These are phyloP conservation scores for Galeruca laticollis DNA, from an alignment of 2,888 invertebrate genomes.

Conservation along the genomic window DNA sequence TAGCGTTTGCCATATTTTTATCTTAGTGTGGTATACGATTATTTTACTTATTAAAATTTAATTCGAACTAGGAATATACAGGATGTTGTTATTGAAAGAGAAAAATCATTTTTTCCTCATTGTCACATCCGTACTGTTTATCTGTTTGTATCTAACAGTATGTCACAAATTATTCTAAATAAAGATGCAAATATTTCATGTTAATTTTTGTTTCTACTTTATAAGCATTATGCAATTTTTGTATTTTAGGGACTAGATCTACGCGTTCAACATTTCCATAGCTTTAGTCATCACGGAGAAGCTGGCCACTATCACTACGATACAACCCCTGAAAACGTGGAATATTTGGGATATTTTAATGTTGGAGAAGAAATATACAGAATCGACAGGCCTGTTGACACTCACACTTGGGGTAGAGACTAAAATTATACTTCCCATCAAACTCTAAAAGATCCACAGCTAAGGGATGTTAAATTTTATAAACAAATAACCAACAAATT, in stretches of 20 bases:
- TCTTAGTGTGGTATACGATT: no score
- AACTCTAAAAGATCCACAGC: neutral
- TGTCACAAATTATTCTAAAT: no score
- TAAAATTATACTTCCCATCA: conserved; percentile 1
- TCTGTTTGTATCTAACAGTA: no score
- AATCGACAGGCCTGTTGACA: conserved; percentile 78
- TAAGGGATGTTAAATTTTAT: neutral
- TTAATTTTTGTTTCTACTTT: no score
- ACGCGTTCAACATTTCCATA: conserved; percentile 96
- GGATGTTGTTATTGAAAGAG: no score
- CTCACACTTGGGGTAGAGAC: conserved; percentile 81
- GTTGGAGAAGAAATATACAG: conserved; percentile 80
- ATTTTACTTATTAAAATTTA: no score
- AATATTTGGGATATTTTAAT: conserved; percentile 92
- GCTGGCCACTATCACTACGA: conserved; percentile 98
- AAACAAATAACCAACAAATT: neutral
- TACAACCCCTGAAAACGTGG: conserved; percentile 86
- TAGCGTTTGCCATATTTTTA: no score
- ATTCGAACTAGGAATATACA: no score
- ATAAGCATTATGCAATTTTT: neutral
- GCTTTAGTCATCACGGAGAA: conserved; percentile 84
- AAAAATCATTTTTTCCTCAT: no score
- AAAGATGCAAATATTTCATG: no score
- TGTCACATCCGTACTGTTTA: no score
- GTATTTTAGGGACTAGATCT: conserved; percentile 83